phyloP scores from a whole-genome alignment of 2,888 invertebrate genomes.

The Phyto melanocephala region DNA sequence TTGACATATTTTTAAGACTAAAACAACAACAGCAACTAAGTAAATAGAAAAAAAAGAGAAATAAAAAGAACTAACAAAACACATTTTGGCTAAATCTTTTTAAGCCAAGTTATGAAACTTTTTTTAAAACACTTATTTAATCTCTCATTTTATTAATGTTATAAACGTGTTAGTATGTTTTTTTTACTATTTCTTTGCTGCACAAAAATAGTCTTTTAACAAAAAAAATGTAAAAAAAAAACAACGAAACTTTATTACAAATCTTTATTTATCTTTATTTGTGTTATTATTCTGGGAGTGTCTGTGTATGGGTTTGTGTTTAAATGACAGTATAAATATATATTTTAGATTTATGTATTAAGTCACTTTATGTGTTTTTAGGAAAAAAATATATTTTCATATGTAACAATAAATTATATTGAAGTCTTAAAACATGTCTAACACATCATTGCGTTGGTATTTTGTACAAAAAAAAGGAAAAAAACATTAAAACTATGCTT shows the following conservation, averaged over 20 bases:
- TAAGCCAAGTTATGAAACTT: constrained; percentile 17
- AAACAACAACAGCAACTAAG: background rate
- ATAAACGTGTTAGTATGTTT: background rate
- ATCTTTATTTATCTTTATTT: constrained; percentile 14
- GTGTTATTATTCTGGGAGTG: background rate
- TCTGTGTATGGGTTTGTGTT: background rate
- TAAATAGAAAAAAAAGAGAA: background rate
- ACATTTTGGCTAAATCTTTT: background rate
- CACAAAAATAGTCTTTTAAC: background rate
- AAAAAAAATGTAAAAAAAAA: too few relatives aligned
- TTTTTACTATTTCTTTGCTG: background rate
- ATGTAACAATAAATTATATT: background rate
- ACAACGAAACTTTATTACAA: background rate
- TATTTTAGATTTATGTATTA: background rate
- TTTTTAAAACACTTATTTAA: constrained; percentile 19
- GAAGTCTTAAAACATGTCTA: constrained; percentile 39
- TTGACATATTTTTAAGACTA: background rate
- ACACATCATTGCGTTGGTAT: constrained; percentile 37
- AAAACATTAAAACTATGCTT: background rate
- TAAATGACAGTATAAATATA: background rate
- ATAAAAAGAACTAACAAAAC: background rate
- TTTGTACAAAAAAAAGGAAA: background rate
- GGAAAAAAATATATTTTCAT: background rate
- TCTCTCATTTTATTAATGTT: constrained; percentile 38
- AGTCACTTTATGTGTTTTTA: constrained; percentile 15